Conservation (phyloP, 2,888 invertebrate species). For the Tribolium freemani region DNA sequence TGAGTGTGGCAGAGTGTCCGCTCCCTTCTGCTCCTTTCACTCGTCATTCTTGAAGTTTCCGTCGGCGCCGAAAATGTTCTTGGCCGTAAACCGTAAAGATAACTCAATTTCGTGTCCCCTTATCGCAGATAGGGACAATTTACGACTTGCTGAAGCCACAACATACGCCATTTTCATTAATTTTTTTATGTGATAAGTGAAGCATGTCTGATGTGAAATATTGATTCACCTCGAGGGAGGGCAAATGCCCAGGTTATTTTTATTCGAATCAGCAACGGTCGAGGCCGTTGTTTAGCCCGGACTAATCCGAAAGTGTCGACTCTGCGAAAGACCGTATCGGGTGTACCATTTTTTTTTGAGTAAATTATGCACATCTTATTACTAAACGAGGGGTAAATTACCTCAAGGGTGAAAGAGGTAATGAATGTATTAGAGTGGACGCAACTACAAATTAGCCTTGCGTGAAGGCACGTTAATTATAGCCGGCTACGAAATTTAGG, state of each 20-base stretch:
- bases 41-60: not conserved
- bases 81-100: slow-evolving; percentile 24
- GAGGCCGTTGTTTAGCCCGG: slow-evolving; percentile 29
- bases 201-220: slow-evolving; percentile 22
- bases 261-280: slow-evolving; percentile 27
- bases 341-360: not conserved
- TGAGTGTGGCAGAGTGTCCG: not conserved
- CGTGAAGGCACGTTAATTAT: not conserved
- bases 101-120: slow-evolving; percentile 21
- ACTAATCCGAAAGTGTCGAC: slow-evolving; percentile 29
- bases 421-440: not conserved
- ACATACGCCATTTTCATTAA: slow-evolving; percentile 26
- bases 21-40: not conserved
- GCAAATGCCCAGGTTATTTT: slow-evolving; percentile 13
- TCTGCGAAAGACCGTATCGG: slow-evolving; percentile 1
- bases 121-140: slow-evolving; percentile 20
- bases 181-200: slow-evolving; percentile 30
- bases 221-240: not conserved
- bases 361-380: not conserved
- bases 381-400: not conserved
- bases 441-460: not conserved
- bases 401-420: not conserved
- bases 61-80: slow-evolving; percentile 10
- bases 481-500: not conserved
- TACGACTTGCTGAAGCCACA: slow-evolving; percentile 34